Percentiles rank a stretch among this genome's conserved stretches.
These are phyloP conservation scores for Lordiphosa stackelbergi DNA, from an alignment of 1,140 invertebrate genomes.

Conservation along the genomic window DNA sequence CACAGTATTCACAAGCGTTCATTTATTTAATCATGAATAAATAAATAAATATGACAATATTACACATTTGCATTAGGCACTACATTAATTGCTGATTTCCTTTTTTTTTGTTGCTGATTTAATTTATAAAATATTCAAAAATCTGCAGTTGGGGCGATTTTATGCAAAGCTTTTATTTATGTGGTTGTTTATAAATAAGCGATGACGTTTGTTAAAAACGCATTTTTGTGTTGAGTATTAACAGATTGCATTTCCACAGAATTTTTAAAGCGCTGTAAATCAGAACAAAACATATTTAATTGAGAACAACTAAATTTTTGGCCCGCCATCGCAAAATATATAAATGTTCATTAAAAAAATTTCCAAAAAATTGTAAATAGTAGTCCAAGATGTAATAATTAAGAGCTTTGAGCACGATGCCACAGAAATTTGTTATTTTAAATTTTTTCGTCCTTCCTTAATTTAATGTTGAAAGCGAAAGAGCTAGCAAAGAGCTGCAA, in stretches of 20 bases:
- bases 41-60: slow-evolving; percentile 15
- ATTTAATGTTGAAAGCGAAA: slow-evolving; percentile 30
- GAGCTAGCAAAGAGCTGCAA: not conserved
- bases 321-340: slow-evolving; percentile 38
- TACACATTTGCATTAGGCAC: slow-evolving; percentile 51
- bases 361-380: slow-evolving; percentile 43
- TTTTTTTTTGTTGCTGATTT: slow-evolving; percentile 8
- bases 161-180: slow-evolving; percentile 22
- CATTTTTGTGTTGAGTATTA: not conserved
- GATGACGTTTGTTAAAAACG: slow-evolving; percentile 34
- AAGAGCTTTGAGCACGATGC: slow-evolving; percentile 56
- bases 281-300: not conserved
- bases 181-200: slow-evolving; percentile 42
- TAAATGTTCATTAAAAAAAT: slow-evolving; percentile 62
- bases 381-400: slow-evolving; percentile 57
- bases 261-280: not conserved
- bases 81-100: slow-evolving; percentile 56
- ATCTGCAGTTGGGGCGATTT: slow-evolving; percentile 11
- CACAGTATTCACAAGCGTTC: no score
- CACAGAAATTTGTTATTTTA: not conserved
- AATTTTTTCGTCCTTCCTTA: not conserved
- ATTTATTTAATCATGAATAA: slow-evolving; percentile 29
- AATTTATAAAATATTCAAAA: slow-evolving; percentile 47
- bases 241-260: no score
- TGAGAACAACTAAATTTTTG: slow-evolving; percentile 3